Evolutionary conservation across 2,113 vertebrate species (phyloP).

Genomic region (Gymnogyps californianus): DNA sequence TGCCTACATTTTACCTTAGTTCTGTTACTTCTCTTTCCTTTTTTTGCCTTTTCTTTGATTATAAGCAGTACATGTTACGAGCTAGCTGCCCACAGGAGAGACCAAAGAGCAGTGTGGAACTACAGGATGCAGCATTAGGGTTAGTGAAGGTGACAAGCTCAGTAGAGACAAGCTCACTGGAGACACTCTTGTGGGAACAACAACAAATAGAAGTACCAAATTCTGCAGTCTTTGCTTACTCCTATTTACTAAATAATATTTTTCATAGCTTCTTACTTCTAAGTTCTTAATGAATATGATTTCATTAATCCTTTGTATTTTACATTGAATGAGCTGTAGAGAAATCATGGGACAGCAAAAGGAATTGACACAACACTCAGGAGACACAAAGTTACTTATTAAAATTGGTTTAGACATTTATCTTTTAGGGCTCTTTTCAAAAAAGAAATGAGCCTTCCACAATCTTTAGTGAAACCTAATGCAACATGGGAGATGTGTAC

Average conservation of each 20-base stretch:
- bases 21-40: not conserved
- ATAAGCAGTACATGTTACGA: fast-evolving
- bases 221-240: not conserved
- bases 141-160: not conserved
- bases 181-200: not conserved
- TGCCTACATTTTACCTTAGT: fast-evolving
- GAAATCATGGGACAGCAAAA: not conserved
- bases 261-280: not conserved
- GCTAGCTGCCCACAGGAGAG: not conserved
- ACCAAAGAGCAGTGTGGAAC: not conserved
- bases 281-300: not conserved
- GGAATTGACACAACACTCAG: fast-evolving
- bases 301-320: not conserved
- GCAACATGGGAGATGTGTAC: not conserved
- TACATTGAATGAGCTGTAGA: not conserved
- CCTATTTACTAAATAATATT: not conserved
- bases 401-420: not conserved
- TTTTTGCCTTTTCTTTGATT: not conserved
- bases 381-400: not conserved
- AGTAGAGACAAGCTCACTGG: not conserved
- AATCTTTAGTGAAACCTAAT: not conserved
- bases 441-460: not conserved
- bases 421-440: not conserved
- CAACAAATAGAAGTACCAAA: not conserved
- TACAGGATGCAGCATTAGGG: not conserved